Conservation (phyloP, 2,888 invertebrate species). For the Campoletis raptor region DNA sequence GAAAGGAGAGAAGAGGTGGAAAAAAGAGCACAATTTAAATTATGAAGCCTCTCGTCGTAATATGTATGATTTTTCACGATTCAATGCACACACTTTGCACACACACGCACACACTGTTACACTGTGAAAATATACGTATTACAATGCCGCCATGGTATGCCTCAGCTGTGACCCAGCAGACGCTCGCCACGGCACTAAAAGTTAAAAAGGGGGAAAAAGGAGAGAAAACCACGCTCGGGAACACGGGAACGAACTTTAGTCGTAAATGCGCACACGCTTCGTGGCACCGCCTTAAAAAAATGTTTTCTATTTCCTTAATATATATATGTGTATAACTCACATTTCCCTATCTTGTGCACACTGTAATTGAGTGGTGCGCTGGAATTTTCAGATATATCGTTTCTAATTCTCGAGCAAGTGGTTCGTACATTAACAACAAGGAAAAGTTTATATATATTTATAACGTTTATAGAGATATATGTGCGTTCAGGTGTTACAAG, state of each 20-base stretch:
- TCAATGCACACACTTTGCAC: background rate
- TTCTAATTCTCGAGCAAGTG: slow-evolving; percentile 21
- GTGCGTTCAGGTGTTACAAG: slow-evolving; percentile 13
- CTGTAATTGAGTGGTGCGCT: background rate
- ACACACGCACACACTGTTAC: slow-evolving; percentile 4
- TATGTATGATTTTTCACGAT: slow-evolving; percentile 18
- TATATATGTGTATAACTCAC: slow-evolving; percentile 3
- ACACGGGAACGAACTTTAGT: slow-evolving; percentile 16
- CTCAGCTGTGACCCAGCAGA: slow-evolving; percentile 77
- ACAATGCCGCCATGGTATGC: slow-evolving; percentile 41
- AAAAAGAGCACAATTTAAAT: slow-evolving; percentile 19
- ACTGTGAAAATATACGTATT: slow-evolving; percentile 34
- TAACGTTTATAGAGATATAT: background rate
- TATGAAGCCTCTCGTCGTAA: background rate
- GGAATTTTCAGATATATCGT: slow-evolving; percentile 10
- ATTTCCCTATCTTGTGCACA: background rate
- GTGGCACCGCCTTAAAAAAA: slow-evolving; percentile 6
- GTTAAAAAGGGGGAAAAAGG: slow-evolving; percentile 12
- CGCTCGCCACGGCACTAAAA: slow-evolving; percentile 69
- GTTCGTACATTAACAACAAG: slow-evolving; percentile 5
- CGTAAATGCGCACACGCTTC: slow-evolving; percentile 8
- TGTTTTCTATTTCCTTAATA: background rate
- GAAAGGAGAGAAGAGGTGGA: slow-evolving; percentile 1
- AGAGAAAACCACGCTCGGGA: background rate
- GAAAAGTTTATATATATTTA: slow-evolving; percentile 1